phyloP scores from a whole-genome alignment of 2,797 vertebrate genomes.

The Sebastes ruberrimus region DNA sequence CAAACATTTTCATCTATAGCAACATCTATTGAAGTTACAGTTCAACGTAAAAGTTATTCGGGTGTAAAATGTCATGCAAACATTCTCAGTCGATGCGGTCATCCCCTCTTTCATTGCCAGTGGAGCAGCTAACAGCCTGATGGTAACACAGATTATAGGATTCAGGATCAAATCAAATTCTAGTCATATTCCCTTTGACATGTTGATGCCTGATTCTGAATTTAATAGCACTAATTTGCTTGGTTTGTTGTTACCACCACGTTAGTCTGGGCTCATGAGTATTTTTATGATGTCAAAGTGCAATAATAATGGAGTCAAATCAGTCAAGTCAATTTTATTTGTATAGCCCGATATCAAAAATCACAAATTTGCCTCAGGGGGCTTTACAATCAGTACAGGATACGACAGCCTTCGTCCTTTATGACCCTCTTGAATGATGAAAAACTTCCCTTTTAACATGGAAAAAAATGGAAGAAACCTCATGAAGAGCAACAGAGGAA shows the following conservation, averaged over 20 bases:
- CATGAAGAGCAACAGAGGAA: too few species aligned
- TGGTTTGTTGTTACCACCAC: neutral
- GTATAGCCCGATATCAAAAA: too few species aligned
- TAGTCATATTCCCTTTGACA: neutral
- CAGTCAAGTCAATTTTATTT: too few species aligned
- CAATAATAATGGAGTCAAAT: neutral
- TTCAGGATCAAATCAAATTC: neutral
- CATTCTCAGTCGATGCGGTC: neutral
- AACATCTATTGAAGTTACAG: neutral
- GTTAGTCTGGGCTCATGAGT: neutral
- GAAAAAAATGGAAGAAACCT: too few species aligned
- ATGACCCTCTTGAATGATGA: too few species aligned
- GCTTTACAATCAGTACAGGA: too few species aligned
- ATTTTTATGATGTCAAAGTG: neutral
- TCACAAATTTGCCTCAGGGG: too few species aligned
- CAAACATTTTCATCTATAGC: neutral
- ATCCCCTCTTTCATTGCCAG: neutral
- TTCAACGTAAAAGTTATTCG: neutral
- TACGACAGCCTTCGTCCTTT: too few species aligned
- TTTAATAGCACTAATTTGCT: neutral
- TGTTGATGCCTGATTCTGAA: neutral
- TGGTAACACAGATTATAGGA: neutral
- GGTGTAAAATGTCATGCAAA: neutral
- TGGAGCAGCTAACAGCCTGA: neutral
- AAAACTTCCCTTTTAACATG: too few species aligned